A percentile compares a stretch with the other conserved stretches of the same genome.
Conservation (phyloP, 2,888 invertebrate species). For the Cephus sareptanus region DNA sequence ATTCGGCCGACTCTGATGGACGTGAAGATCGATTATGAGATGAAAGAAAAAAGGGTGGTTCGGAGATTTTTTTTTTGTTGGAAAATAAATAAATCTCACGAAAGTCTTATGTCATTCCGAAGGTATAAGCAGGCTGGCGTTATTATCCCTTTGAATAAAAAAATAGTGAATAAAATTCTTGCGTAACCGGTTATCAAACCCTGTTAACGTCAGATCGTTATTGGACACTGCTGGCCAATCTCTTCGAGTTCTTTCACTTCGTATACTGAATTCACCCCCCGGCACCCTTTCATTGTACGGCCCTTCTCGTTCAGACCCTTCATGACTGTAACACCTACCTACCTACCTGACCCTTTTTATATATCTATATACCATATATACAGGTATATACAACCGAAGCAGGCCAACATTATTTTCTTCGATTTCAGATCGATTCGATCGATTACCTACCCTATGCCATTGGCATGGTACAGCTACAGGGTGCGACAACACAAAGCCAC, state of each 20-base stretch:
- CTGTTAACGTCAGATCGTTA: slow-evolving; percentile 18
- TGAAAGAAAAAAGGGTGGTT: slow-evolving; percentile 4
- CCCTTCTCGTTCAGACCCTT: neutral
- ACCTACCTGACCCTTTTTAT: neutral
- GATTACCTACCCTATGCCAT: slow-evolving; percentile 10
- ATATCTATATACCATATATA: neutral
- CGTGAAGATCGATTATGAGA: slow-evolving; percentile 15
- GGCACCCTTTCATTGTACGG: slow-evolving; percentile 1
- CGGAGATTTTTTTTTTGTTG: neutral
- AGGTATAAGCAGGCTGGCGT: neutral
- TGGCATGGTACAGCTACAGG: slow-evolving; percentile 1
- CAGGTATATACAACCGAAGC: neutral
- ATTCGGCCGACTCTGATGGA: neutral
- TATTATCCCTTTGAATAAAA: slow-evolving; percentile 6
- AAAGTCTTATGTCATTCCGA: slow-evolving; percentile 10
- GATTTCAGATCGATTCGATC: slow-evolving; percentile 14
- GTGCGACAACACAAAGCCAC: slow-evolving; percentile 6
- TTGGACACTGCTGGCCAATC: slow-evolving; percentile 3
- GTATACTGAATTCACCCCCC: slow-evolving; percentile 2
- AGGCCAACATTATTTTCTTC: slow-evolving; percentile 13
- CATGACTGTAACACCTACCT: neutral
- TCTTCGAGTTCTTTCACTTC: neutral
- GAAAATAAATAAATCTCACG: slow-evolving; percentile 19
- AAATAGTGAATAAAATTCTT: slow-evolving; percentile 5
- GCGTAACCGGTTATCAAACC: slow-evolving; percentile 20